phyloP scores from a whole-genome alignment of 2,888 invertebrate genomes.

The Cetonia aurata region DNA sequence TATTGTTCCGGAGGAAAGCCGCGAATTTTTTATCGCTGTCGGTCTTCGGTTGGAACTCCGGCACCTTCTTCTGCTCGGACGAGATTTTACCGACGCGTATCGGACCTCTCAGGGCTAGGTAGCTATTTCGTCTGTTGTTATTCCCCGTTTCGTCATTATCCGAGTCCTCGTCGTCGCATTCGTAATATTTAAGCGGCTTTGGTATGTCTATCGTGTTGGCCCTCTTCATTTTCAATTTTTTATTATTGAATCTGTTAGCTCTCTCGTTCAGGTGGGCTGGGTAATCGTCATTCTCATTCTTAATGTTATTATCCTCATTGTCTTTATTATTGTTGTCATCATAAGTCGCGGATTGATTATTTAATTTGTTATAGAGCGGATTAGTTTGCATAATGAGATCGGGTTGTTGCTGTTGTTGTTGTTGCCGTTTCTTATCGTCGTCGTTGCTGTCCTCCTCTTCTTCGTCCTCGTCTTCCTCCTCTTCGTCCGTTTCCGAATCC shows the following conservation, averaged over 20 bases:
- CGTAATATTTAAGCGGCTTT: conserved; percentile 71
- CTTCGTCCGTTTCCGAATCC: conserved; percentile 26
- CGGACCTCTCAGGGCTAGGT: conserved; percentile 70
- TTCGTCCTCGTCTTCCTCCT: background rate
- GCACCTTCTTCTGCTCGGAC: conserved; percentile 69
- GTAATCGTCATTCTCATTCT: conserved; percentile 39
- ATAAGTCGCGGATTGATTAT: conserved; percentile 47
- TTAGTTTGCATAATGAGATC: conserved; percentile 58
- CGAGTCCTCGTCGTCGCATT: conserved; percentile 66
- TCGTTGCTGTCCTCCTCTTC: conserved; percentile 18
- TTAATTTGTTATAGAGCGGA: conserved; percentile 57
- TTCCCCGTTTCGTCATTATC: conserved; percentile 56
- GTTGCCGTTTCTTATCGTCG: conserved; percentile 8
- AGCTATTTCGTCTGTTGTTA: conserved; percentile 61
- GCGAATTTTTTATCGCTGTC: conserved; percentile 88
- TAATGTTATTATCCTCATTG: conserved; percentile 15
- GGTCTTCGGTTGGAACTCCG: conserved; percentile 83
- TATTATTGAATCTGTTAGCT: conserved; percentile 68
- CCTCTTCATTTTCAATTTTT: conserved; percentile 85
- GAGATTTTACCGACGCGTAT: conserved; percentile 70
- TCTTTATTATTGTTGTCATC: conserved; percentile 1
- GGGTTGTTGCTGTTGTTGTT: conserved; percentile 41
- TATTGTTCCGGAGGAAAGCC: conserved; percentile 85
- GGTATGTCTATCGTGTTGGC: conserved; percentile 93
- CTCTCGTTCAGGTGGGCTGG: conserved; percentile 54